Conservation (phyloP, 37 sponge, comb jelly and placozoan species). For the Chondrilla cf. caribensis region DNA sequence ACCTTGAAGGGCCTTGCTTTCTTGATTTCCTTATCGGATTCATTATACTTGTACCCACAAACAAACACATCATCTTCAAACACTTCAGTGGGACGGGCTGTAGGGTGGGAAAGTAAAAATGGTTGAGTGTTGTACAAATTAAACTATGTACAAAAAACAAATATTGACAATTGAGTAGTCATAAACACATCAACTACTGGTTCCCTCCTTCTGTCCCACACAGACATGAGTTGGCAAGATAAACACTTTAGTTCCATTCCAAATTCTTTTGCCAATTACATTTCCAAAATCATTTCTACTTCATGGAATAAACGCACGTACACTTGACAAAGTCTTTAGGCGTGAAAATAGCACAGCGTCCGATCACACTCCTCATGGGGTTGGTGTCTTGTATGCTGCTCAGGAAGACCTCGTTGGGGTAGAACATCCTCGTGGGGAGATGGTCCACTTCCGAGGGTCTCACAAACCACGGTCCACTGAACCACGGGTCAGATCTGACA, state of each 20-base stretch:
- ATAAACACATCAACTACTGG: no score
- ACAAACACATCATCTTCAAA: slow-evolving; percentile 81
- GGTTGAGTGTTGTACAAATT: no score
- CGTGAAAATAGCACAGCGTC: slow-evolving; percentile 68
- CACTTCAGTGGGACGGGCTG: slow-evolving; percentile 68
- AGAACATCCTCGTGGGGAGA: slow-evolving; percentile 79
- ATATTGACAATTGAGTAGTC: no score
- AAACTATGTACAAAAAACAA: no score
- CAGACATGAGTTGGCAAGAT: no score
- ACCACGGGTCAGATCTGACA: slow-evolving; percentile 79
- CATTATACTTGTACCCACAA: slow-evolving; percentile 78
- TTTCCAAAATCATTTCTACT: no score
- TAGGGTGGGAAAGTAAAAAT: not conserved
- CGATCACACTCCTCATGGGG: slow-evolving; percentile 84
- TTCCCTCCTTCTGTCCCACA: no score
- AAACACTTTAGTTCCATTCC: no score
- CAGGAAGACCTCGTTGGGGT: slow-evolving; percentile 75
- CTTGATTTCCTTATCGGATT: slow-evolving; percentile 74
- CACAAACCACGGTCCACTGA: slow-evolving; percentile 94
- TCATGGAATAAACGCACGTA: slow-evolving; percentile 46
- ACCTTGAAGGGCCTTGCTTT: slow-evolving; percentile 69
- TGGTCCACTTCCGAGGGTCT: slow-evolving; percentile 70
- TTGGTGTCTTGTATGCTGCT: slow-evolving; percentile 91
- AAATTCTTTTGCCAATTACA: no score
- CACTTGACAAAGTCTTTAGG: slow-evolving; percentile 70